phyloP scores from a whole-genome alignment of 2,113 vertebrate genomes.

The Eublepharis macularius region DNA sequence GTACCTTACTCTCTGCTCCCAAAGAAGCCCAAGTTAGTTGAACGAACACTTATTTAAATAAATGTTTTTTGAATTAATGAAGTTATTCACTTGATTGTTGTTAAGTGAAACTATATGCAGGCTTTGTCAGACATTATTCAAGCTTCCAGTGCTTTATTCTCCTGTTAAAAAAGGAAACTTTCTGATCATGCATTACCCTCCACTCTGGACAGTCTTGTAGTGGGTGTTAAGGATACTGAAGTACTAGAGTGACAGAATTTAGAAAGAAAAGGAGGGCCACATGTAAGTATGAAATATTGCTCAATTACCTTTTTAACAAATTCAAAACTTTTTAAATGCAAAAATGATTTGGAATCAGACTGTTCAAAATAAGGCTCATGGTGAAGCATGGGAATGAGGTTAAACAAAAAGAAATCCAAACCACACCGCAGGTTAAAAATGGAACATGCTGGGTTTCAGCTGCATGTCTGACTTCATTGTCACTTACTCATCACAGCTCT shows the following conservation, averaged over 20 bases:
- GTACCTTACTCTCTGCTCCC: too few species aligned
- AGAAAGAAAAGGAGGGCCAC: neutral
- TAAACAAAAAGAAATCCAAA: fast-evolving
- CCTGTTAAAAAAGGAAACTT: neutral
- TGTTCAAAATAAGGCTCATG: neutral
- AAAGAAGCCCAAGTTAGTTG: too few species aligned
- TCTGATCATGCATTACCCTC: neutral
- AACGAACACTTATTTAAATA: too few species aligned
- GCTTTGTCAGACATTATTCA: neutral
- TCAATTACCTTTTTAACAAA: neutral
- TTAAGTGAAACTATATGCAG: neutral
- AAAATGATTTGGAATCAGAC: neutral
- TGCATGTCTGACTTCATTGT: fast-evolving
- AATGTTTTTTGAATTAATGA: too few species aligned
- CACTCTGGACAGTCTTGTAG: neutral
- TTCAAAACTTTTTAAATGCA: neutral
- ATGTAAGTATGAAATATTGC: neutral
- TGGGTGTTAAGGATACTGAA: neutral
- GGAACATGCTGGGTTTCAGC: neutral
- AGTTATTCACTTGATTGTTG: too few species aligned
- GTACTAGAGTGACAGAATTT: neutral
- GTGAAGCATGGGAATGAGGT: fast-evolving
- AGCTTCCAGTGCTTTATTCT: neutral
- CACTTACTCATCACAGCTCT: neutral
- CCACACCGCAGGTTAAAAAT: fast-evolving